Evolutionary conservation across 2,113 vertebrate species (phyloP), one percentile per base, ranked within the genome.

Genomic region (Cinclus mexicanus): DNA sequence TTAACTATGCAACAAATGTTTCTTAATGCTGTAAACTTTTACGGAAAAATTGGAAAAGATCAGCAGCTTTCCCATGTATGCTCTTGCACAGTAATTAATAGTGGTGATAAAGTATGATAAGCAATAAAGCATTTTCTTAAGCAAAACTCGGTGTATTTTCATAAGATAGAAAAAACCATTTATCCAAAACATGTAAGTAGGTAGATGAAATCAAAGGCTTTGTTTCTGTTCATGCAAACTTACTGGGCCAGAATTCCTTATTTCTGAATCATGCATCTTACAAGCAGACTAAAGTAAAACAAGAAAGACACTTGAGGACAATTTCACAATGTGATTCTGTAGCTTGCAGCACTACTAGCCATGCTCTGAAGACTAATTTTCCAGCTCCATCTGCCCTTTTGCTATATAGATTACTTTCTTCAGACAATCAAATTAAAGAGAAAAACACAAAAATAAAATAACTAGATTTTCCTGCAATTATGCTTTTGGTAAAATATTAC

Each of bases 331-430:
- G 21, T 15, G 55, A 89, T 90, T 90, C 76, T 42, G 37, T 59
- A 91, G 63, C 41, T 67, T 64, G 76, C 89, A 56, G 81, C 87
- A 56, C 60, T 88, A 49, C 57, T 46, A 87, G 61, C 57, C 69
- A 89, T 16, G 61, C 65, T 89, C 81, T 71, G 23, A 24, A 83
- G 72, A 74, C 60, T 76, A 64, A 35, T 85, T 84, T 94, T 94
- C 44, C 44, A 72, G 46, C 83, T 96, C 92, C 88, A 87, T 97
- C 88, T 97, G 92, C 68, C 93, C 92, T 76, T 95, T 78, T 67
- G 49, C 50, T 82, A 44, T 52, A 9, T 21, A 90, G 70, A 96
- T 83, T 37, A 59, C 68, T 95, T 96, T 56, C 90, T 86, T 89
- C 70, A 93, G 61, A 97, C 35, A 90, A 90, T 53, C 59, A 97